A percentile compares a stretch with the other conserved stretches of the same genome.
phyloP scores from a whole-genome alignment of 2,797 vertebrate species.

The Anguilla megastoma region DNA sequence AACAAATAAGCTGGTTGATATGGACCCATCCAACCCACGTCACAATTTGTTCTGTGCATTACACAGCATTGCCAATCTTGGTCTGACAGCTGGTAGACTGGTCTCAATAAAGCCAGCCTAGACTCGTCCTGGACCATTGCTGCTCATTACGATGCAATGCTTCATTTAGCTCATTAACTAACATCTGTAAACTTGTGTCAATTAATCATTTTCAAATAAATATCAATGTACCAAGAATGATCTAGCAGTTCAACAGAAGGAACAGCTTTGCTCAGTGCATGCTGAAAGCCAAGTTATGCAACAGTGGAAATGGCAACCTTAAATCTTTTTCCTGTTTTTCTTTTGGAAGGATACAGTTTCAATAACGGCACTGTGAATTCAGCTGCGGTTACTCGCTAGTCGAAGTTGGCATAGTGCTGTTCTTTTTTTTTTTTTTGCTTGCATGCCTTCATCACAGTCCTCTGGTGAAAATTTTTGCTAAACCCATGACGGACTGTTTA shows the following conservation, averaged over 20 bases:
- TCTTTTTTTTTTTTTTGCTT: background rate
- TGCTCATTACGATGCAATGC: conserved; percentile 23
- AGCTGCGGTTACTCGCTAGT: background rate
- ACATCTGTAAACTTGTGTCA: conserved; percentile 61
- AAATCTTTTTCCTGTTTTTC: conserved; percentile 25
- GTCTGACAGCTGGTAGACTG: background rate
- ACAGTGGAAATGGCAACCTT: conserved; percentile 20
- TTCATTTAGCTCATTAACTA: conserved; percentile 42
- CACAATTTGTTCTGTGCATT: background rate
- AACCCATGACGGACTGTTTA: background rate
- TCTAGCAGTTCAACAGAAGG: background rate
- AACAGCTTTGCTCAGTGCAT: background rate
- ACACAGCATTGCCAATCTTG: background rate
- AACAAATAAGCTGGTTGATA: background rate
- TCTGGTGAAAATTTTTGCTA: background rate
- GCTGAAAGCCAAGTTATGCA: conserved; percentile 23
- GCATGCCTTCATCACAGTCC: background rate
- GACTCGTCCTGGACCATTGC: background rate
- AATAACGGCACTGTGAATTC: conserved; percentile 6
- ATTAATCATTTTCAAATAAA: conserved; percentile 40
- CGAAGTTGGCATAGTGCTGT: background rate
- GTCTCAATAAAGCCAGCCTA: background rate
- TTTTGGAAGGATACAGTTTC: conserved; percentile 7
- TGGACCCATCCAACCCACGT: no score
- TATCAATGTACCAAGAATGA: conserved; percentile 1